Base-by-base conservation (phyloP, 2,113 vertebrate species). In the human (Homo sapiens) region DNA sequence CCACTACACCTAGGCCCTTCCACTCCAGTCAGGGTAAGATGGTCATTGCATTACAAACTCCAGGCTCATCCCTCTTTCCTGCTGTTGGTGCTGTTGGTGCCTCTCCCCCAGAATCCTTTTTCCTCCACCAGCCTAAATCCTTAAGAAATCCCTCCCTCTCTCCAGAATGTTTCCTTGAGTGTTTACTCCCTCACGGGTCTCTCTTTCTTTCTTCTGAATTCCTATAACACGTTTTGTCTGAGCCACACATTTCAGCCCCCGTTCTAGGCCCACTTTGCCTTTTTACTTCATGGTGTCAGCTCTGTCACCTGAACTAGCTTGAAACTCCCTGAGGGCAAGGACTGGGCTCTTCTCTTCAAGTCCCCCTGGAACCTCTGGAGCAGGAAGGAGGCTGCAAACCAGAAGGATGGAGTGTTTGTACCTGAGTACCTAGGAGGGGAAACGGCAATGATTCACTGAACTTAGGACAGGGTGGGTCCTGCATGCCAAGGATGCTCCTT, bases 121-220 rank as follows among this genome's bases (percentile, higher is more conserved):
- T 55, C 8, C 25, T 61, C 40, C 13, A 3, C 48, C 9, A 50
- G 4, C 7, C 50, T 80, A 27, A 75, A 32, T 40, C 40, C 52
- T 72, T 35, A 32, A 9, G 1, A 18, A 13, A 11, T 38, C 48
- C 27, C 6, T 84, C 35, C 5, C 59, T 35, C 35, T 25, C 32
- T 50, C 20, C 0, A 20, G 30, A n/a, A 16, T 22, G 59, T 27
- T n/a, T 52, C 32, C 70, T 86, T 25, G n/a, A 43, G 20, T 3
- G 8, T 64, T 43, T n/a, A 35, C 6, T 22, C 75, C 50, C 18
- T 87, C 11, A 0, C 1, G 1, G 0, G 5, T 40, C 7, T n/a
- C 0, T 50, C 55, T 75, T 45, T 50, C 55, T 75, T 45, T 45
- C 45, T 75, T 66, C 52, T 20, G 35, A 61, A 52, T 38, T 50